These are phyloP conservation scores for Leptinotarsa undecemlineata DNA, from an alignment of 1,140 invertebrate species.

Conservation along the genomic window DNA sequence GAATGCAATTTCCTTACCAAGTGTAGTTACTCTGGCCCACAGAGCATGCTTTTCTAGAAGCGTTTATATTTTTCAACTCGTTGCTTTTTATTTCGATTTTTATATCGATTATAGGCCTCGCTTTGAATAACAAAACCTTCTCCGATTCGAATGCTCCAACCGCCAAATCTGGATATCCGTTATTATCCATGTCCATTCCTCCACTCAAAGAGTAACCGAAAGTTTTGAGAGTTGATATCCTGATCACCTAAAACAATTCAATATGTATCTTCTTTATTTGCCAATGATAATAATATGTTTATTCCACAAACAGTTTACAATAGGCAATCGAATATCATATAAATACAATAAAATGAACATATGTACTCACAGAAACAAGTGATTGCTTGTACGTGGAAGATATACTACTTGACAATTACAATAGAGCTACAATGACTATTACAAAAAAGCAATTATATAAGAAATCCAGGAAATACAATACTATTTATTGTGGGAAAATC, in stretches of 20 bases:
- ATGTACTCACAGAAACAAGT: too few species aligned
- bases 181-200: conserved; percentile 86
- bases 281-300: too few species aligned
- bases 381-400: too few species aligned
- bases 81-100: conserved; percentile 64
- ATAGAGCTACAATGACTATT: too few species aligned
- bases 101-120: conserved; percentile 86
- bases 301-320: too few species aligned
- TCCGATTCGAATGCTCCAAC: conserved; percentile 86
- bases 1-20: conserved; percentile 61
- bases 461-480: too few species aligned
- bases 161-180: conserved; percentile 90
- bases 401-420: too few species aligned
- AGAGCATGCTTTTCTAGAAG: conserved; percentile 73
- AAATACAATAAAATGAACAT: too few species aligned
- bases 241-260: conserved; percentile 19
- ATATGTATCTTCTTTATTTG: too few species aligned
- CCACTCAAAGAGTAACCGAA: conserved; percentile 90
- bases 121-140: conserved; percentile 71
- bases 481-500: too few species aligned
- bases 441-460: too few species aligned
- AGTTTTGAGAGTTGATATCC: conserved; percentile 62
- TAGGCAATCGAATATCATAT: too few species aligned
- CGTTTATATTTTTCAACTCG: conserved; percentile 78
- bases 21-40: conserved; percentile 71